Evolutionary conservation across 2,113 vertebrate genomes (phyloP), one percentile per base, ranked within the genome.

Genomic region (Equus przewalskii): DNA sequence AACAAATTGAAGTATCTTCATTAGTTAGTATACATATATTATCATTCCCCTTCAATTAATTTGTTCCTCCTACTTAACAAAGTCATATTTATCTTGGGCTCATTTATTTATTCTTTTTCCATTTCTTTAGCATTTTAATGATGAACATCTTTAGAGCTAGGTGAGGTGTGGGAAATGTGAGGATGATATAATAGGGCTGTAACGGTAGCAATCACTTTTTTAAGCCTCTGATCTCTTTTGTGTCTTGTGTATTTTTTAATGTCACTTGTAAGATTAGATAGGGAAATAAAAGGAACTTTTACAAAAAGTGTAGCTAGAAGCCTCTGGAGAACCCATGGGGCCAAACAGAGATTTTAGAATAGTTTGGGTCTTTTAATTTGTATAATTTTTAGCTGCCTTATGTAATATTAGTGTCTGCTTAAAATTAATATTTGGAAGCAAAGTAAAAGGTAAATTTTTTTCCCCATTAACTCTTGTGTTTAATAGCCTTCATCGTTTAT

Each of bases 231-330:
- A 21, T 24, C 14, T 84, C 11, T 94, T 75, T 83, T 21, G 81
- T 82, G 56, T 69, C 15, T 16, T 94, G 7, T 92, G 5, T 84
- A 79, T 84, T 96, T 94, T 96, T 56, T 26, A 81, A 49, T 58
- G 80, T 22, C 69, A 64, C 22, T 91, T 88, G 9, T 86, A 46
- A 95, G 26, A 90, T 60, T 87, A 7, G 36, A 15, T 78, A 82
- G 22, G 26, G 60, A 93, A 86, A 86, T 70, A 82, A 54, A 54
- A 54, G 22, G 16, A 76, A 26, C 81, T 86, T 96, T 88, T 83
- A 78, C 4, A 83, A 88, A 94, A 94, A 94, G 65, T n/a, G 64
- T 80, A 70, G 5, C 6, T 86, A 75, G 24, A 58, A 56, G 92
- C 33, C 10, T 83, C 51, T 33, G n/a, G 26, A 44, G 44, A 64